phyloP scores from a whole-genome alignment of 2,888 invertebrate genomes.

The Phania funesta region DNA sequence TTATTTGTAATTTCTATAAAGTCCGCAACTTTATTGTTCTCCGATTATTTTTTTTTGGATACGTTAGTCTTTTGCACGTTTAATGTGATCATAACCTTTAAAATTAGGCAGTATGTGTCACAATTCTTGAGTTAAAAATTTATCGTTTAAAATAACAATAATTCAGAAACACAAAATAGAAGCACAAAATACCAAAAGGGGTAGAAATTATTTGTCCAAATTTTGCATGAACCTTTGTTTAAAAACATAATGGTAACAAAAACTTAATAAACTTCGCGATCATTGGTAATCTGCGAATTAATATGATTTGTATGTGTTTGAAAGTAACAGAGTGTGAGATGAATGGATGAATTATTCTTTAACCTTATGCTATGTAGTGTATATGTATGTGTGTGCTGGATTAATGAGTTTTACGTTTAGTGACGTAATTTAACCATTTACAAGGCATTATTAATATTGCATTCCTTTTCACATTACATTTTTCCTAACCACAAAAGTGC shows the following conservation, averaged over 20 bases:
- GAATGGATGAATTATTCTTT: constrained; percentile 22
- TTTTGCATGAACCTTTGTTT: constrained; percentile 31
- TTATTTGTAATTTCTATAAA: too few species aligned
- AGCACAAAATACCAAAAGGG: too few species aligned
- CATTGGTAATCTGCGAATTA: constrained; percentile 12
- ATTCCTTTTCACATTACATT: constrained; percentile 25
- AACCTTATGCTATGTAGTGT: neutral
- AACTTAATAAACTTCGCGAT: constrained; percentile 3
- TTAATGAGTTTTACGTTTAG: constrained; percentile 48
- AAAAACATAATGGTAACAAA: neutral
- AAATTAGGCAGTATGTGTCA: too few species aligned
- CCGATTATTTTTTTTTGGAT: too few species aligned
- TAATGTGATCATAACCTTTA: too few species aligned
- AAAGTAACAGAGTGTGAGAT: constrained; percentile 15
- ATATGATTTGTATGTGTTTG: neutral
- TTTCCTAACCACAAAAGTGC: constrained; percentile 47
- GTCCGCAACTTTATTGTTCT: too few species aligned
- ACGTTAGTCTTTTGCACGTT: too few species aligned
- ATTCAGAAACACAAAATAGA: too few species aligned
- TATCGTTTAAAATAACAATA: too few species aligned
- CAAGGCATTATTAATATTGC: constrained; percentile 25
- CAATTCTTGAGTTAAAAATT: too few species aligned
- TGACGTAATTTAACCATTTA: constrained; percentile 54
- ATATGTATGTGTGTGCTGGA: neutral
- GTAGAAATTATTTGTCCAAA: neutral